Conservation (phyloP, 2,113 vertebrate genomes). For the Garra rufa region DNA sequence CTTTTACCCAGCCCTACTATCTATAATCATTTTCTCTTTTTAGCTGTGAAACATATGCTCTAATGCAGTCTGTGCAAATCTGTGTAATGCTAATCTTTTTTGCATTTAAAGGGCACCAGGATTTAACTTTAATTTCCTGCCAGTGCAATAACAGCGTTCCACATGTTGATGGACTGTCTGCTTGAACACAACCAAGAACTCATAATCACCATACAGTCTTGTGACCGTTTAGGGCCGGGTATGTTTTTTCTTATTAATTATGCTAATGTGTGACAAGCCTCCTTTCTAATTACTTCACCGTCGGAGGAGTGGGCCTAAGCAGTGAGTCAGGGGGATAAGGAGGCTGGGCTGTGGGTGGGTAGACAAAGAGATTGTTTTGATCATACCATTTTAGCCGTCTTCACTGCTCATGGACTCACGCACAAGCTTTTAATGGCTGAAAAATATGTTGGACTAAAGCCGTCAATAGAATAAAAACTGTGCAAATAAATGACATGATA, state of each 20-base stretch:
- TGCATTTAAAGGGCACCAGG: conserved; percentile 57
- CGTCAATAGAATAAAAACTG: neutral
- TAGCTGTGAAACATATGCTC: conserved; percentile 33
- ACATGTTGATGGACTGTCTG: conserved; percentile 49
- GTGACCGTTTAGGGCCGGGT: conserved; percentile 16
- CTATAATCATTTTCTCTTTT: no score
- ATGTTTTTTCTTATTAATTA: conserved; percentile 50
- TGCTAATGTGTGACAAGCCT: conserved; percentile 32
- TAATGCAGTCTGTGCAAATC: conserved; percentile 34
- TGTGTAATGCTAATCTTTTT: conserved; percentile 55
- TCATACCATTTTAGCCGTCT: conserved; percentile 5
- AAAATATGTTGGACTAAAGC: neutral
- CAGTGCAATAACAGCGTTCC: conserved; percentile 41
- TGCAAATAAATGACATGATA: neutral
- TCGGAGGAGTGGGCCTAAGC: conserved; percentile 6
- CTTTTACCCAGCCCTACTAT: no score
- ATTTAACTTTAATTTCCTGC: conserved; percentile 61
- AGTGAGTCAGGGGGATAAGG: conserved; percentile 1
- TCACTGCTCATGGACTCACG: neutral
- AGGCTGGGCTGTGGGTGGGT: conserved; percentile 5
- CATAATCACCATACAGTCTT: conserved; percentile 38
- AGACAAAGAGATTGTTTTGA: conserved; percentile 24
- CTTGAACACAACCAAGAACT: conserved; percentile 39
- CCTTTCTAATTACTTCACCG: conserved; percentile 32
- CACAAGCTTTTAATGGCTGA: neutral